Evolutionary conservation across 2,888 invertebrate species (phyloP).

Genomic region (Norana najaformis): DNA sequence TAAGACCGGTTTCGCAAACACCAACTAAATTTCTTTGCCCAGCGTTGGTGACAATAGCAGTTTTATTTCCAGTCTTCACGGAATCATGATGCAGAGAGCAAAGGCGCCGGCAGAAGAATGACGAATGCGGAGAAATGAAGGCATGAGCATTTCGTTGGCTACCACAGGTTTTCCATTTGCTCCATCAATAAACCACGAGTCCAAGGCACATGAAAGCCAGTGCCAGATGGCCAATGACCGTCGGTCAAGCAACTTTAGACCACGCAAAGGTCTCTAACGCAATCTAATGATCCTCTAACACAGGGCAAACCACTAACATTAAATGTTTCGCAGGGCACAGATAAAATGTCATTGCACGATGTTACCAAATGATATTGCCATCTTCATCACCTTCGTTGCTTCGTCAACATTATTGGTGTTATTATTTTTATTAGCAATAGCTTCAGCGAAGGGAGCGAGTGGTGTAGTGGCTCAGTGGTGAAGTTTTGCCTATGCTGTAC

Average conservation of each 20-base stretch:
- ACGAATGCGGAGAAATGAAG: neutral
- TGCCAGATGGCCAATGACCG: neutral
- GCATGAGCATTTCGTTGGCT: neutral
- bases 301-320: no score
- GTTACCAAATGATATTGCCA: no score
- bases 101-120: neutral
- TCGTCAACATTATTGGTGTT: no score
- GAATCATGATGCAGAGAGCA: neutral
- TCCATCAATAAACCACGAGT: slow-evolving; percentile 4
- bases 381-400: no score
- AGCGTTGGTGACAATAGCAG: neutral
- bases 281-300: no score
- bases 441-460: no score
- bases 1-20: neutral
- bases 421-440: no score
- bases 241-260: neutral
- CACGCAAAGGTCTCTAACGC: no score
- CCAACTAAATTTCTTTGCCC: neutral
- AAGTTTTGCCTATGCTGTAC: no score
- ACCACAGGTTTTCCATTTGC: neutral
- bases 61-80: neutral
- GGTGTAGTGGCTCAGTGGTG: no score
- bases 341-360: no score
- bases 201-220: neutral
- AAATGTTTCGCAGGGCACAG: no score